These are phyloP conservation scores for Caenorhabditis brenneri DNA, from an alignment of 1,140 invertebrate species.

Conservation along the genomic window DNA sequence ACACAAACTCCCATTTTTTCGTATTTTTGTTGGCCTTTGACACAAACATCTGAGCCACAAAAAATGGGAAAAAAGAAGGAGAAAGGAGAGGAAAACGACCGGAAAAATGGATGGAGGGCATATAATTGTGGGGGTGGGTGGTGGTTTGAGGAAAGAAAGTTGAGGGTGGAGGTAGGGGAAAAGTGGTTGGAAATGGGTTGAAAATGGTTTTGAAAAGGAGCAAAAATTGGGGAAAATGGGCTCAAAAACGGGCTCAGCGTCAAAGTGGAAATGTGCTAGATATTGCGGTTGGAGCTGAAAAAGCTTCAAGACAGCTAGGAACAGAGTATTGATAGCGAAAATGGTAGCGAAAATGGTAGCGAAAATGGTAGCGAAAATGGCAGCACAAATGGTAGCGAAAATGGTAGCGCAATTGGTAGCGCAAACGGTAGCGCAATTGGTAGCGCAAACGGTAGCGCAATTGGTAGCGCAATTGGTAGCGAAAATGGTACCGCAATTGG, in stretches of 20 bases:
- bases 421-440: too few relatives aligned
- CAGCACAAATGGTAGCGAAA: too few relatives aligned
- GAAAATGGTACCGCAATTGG: too few relatives aligned
- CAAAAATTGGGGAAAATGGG: background rate
- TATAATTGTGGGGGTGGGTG: background rate
- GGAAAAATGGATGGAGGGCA: background rate
- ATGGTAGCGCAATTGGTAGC: too few relatives aligned
- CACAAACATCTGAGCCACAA: background rate
- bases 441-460: too few relatives aligned
- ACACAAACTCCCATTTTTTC: background rate
- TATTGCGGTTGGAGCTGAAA: background rate
- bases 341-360: too few relatives aligned
- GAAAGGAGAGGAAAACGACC: background rate
- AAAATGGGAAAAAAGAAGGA: background rate
- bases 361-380: too few relatives aligned
- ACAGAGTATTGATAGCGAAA: too few relatives aligned
- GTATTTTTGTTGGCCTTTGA: background rate
- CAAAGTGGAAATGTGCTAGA: background rate
- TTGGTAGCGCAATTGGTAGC: too few relatives aligned
- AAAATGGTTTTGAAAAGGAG: background rate
- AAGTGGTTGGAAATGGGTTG: too few relatives aligned
- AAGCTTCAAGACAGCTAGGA: too few relatives aligned
- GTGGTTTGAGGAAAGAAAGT: background rate
- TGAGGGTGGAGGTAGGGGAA: background rate
- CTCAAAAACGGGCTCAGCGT: too few relatives aligned